Percentiles rank a stretch among this genome's conserved stretches.
These are phyloP conservation scores for Passerina amoena DNA, from an alignment of 2,113 vertebrate genomes.

Conservation along the genomic window DNA sequence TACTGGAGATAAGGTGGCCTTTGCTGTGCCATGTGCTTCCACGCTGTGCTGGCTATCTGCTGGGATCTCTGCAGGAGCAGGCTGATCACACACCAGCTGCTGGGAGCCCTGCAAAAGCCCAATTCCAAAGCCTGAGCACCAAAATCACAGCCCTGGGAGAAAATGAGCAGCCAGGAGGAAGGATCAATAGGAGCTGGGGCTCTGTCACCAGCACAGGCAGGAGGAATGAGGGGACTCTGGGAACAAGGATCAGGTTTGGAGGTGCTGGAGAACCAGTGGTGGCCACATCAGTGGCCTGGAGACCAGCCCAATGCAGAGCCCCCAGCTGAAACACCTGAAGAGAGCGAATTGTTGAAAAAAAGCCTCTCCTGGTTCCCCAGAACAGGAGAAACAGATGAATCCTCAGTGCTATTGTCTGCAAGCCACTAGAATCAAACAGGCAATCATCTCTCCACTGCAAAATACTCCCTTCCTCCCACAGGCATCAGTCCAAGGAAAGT, in stretches of 20 bases:
- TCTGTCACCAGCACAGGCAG: accelerated
- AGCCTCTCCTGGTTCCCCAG: background rate
- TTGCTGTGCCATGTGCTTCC: background rate
- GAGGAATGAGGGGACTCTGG: background rate
- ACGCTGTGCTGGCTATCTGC: background rate
- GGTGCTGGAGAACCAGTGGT: background rate
- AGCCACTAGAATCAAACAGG: constrained; percentile 48
- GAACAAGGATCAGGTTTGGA: background rate
- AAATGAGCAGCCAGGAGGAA: background rate
- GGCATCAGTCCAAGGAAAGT: constrained; percentile 60
- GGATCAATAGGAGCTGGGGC: accelerated
- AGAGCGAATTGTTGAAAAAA: background rate
- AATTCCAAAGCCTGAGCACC: background rate
- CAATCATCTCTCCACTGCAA: constrained; percentile 45
- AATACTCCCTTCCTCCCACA: constrained; percentile 65
- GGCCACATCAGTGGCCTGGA: background rate
- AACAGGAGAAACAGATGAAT: background rate
- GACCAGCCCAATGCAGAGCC: background rate
- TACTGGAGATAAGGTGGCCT: constrained; percentile 10
- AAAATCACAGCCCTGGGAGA: background rate
- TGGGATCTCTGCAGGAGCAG: background rate
- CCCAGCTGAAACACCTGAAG: background rate
- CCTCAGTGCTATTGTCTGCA: constrained; percentile 40
- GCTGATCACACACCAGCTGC: background rate
- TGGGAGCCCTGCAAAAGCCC: background rate